Evolutionary conservation across 2,888 invertebrate genomes (phyloP).

Genomic region (Cheiracanthium punctorium): DNA sequence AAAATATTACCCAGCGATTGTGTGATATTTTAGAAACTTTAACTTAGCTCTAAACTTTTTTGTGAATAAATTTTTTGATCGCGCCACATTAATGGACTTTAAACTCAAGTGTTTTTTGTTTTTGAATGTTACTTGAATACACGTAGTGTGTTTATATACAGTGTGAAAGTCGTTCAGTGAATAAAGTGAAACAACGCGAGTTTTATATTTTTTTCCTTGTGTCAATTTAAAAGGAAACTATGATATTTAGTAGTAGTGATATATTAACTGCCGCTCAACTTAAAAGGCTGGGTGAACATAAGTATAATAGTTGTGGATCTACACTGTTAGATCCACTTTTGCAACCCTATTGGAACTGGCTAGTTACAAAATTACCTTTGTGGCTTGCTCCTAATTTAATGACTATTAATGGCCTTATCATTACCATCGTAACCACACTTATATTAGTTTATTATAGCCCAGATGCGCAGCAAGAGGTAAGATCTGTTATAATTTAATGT

Average conservation of each 20-base stretch:
- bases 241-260: slow-evolving; percentile 70
- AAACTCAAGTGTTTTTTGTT: background rate
- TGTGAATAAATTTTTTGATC: background rate
- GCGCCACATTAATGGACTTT: slow-evolving; percentile 5
- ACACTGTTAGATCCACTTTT: slow-evolving; percentile 91
- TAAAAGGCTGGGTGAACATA: slow-evolving; percentile 94
- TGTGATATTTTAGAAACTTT: background rate
- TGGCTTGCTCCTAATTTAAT: slow-evolving; percentile 99
- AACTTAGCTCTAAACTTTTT: background rate
- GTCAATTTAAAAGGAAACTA: background rate
- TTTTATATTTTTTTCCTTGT: background rate
- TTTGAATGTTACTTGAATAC: background rate
- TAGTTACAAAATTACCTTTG: slow-evolving; percentile 90
- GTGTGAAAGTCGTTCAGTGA: background rate
- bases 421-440: slow-evolving; percentile 94
- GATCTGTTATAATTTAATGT: too few species aligned
- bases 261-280: slow-evolving; percentile 82
- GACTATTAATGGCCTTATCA: slow-evolving; percentile 91
- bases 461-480: slow-evolving; percentile 87
- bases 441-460: slow-evolving; percentile 94
- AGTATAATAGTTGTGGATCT: slow-evolving; percentile 92
- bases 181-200: background rate
- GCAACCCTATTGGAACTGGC: slow-evolving; percentile 98
- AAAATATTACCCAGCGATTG: background rate
- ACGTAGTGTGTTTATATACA: background rate